Base-by-base conservation (phyloP, 2,113 vertebrate species). In the Aphyosemion australe region DNA sequence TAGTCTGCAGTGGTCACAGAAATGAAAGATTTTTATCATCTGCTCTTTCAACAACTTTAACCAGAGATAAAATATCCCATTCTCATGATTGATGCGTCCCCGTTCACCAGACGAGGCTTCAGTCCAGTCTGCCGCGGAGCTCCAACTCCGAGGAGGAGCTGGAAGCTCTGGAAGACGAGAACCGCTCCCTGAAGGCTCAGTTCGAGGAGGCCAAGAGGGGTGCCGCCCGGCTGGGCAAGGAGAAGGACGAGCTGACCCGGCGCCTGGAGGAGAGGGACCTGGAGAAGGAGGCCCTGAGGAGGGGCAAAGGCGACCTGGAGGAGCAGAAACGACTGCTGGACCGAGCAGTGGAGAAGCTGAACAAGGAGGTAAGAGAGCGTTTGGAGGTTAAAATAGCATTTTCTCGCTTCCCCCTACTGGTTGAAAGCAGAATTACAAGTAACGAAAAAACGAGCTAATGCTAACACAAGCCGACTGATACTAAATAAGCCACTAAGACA, bases 291-390 rank as follows among this genome's bases (percentile, higher is more conserved):
- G 85, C 58, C 0, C 90, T 98, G 26, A 90, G 87, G 50, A 82
- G 91, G 0, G 84, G 93, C 72, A 97, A 96, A 87, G 86, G 12
- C 0, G 91, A 94, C 65, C 88, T 98, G 85, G 96, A 98, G 82
- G 97, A 97, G 72, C 95, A 98, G 89, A 98, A 96, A 75, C 91
- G 93, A 11, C 84, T 96, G 65, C 91, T 97, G 41, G 94, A 97
- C 63, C 82, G 91, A 34, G 80, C 91, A 0, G 70, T 94, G 70
- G 93, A 93, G 65, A 94, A 94, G 79, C 87, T 94, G 13, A 93
- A 70, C 78, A 94, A 94, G 76, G 93, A 94, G 89, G 93, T 92
- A 26, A 6, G 82, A 39, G 61, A 42, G 49, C 20, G n/a, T 14
- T 10, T 46, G 12, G 3, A 19, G 1, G 32, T 45, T 7, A 6